Evolutionary conservation across 1,140 invertebrate species (phyloP).

Genomic region (Thaumatotibia leucotreta): DNA sequence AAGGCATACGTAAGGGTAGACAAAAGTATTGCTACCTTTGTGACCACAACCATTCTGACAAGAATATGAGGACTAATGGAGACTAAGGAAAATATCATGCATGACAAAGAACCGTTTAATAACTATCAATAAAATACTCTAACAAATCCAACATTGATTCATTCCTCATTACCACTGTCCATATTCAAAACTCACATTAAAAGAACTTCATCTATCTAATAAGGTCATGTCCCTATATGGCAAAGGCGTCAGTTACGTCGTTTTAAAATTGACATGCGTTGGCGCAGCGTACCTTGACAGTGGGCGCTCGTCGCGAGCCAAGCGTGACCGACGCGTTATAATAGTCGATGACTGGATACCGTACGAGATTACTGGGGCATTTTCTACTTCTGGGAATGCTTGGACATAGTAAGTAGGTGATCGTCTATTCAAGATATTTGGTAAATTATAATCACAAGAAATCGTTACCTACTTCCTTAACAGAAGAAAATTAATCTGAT

Average conservation of each 20-base stretch:
- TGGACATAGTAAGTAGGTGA: neutral
- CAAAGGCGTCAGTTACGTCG: neutral
- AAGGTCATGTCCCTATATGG: neutral
- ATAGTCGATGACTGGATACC: constrained; percentile 5
- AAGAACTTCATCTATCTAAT: too few species aligned
- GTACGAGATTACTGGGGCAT: neutral
- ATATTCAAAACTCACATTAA: neutral
- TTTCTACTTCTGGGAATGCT: constrained; percentile 4
- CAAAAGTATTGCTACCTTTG: too few species aligned
- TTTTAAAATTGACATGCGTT: neutral
- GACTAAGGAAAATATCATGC: too few species aligned
- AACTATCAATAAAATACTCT: neutral
- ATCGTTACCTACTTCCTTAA: too few species aligned
- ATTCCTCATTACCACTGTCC: neutral
- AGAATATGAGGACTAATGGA: neutral
- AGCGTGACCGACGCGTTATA: neutral
- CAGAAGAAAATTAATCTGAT: too few species aligned
- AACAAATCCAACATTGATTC: neutral
- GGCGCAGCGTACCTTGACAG: constrained; percentile 11
- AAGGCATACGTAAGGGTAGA: too few species aligned
- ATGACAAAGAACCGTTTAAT: neutral
- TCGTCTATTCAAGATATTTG: neutral
- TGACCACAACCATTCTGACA: neutral
- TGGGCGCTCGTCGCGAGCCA: neutral
- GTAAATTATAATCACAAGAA: too few species aligned